Evolutionary conservation across 2,113 vertebrate species (phyloP).

Genomic region (Bubo scandiacus): DNA sequence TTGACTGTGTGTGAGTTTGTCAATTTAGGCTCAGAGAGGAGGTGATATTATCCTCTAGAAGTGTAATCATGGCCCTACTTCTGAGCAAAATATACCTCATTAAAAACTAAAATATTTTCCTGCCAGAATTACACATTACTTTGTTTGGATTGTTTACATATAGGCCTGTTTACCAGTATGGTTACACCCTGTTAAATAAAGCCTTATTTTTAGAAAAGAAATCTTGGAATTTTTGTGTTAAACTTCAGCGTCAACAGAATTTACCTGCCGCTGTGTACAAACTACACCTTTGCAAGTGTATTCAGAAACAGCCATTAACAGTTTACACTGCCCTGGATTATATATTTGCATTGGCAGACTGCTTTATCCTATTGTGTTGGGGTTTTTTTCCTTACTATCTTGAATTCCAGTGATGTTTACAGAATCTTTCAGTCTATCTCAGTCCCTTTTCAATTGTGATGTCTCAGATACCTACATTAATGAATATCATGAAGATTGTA

Average conservation of each 20-base stretch:
- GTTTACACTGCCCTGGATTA: not conserved
- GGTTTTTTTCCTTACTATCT: not conserved
- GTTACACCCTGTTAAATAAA: conserved; percentile 35
- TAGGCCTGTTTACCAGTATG: not conserved
- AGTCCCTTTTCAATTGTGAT: not conserved
- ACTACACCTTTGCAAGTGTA: not conserved
- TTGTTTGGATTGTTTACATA: not conserved
- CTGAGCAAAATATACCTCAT: conserved; percentile 54
- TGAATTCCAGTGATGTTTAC: not conserved
- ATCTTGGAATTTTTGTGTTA: conserved; percentile 5
- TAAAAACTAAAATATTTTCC: conserved; percentile 15
- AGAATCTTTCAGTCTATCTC: not conserved
- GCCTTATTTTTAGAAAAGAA: conserved; percentile 12
- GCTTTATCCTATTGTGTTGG: not conserved
- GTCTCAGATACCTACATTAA: not conserved
- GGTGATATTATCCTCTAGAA: not conserved
- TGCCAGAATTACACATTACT: not conserved
- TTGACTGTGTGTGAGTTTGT: not conserved
- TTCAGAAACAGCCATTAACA: not conserved
- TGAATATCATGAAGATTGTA: not conserved
- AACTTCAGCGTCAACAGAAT: not conserved
- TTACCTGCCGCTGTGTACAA: not conserved
- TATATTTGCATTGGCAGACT: not conserved
- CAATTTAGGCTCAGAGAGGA: conserved; percentile 7
- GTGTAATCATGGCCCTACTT: not conserved